Evolutionary conservation across 2,797 vertebrate species (phyloP).

Genomic region (Lycodopsis pacificus): DNA sequence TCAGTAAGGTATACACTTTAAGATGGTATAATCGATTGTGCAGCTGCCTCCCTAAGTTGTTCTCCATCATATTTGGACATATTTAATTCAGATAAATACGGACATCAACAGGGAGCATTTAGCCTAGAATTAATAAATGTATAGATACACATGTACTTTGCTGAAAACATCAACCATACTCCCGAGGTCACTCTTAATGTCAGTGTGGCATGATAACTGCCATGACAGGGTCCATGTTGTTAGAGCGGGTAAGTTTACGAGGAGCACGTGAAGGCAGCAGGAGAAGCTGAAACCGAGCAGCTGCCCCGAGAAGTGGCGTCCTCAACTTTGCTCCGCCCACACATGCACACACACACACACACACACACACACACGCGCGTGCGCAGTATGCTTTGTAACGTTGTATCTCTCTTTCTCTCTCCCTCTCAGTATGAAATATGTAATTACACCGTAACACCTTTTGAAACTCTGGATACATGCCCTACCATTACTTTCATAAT

Average conservation of each 20-base stretch:
- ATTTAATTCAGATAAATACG: neutral
- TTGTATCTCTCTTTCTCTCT: neutral
- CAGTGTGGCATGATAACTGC: neutral
- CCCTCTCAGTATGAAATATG: neutral
- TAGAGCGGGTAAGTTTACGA: slow-evolving; percentile 13
- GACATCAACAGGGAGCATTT: neutral
- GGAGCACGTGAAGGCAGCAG: slow-evolving; percentile 60
- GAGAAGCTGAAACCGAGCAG: slow-evolving; percentile 76
- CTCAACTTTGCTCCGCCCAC: slow-evolving; percentile 62
- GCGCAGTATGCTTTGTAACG: neutral
- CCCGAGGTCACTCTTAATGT: neutral
- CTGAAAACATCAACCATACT: neutral
- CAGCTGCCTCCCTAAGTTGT: neutral
- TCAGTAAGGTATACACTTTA: neutral
- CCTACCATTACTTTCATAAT: neutral
- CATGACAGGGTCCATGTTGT: slow-evolving; percentile 10
- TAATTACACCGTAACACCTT: slow-evolving; percentile 16
- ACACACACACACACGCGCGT: neutral
- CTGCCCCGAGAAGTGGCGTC: slow-evolving; percentile 67
- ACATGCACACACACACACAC: slow-evolving; percentile 4
- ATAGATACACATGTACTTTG: neutral
- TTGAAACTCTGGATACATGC: neutral
- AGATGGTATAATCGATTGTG: neutral
- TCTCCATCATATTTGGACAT: neutral
- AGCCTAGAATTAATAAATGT: neutral